Evolutionary conservation across 2,797 vertebrate species (phyloP).

Genomic region (Lutra lutra): DNA sequence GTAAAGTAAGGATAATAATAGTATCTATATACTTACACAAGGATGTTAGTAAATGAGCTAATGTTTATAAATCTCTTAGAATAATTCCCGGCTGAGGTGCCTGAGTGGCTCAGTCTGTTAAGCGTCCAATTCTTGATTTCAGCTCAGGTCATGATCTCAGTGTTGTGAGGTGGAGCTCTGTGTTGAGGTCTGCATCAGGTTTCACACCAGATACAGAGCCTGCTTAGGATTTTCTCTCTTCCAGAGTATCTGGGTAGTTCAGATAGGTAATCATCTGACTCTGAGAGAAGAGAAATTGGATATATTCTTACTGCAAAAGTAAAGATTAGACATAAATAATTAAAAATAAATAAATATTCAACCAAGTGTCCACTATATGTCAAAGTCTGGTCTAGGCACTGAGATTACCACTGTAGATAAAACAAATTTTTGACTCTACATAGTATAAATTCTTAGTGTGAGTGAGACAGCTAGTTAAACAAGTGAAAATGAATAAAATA

Average conservation of each 20-base stretch:
- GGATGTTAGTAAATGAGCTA: not conserved
- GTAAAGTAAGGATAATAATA: not conserved
- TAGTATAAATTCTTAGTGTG: not conserved
- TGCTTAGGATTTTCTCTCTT: not conserved
- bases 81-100: not conserved
- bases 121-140: not conserved
- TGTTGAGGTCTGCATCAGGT: not conserved
- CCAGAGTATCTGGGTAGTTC: not conserved
- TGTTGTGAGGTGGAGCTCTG: not conserved
- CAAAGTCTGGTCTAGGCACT: not conserved
- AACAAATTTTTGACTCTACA: not conserved
- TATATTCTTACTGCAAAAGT: not conserved
- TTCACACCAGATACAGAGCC: not conserved
- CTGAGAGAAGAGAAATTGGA: not conserved
- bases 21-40: not conserved
- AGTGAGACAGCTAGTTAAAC: not conserved
- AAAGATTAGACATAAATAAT: not conserved
- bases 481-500: not conserved
- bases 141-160: not conserved
- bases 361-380: not conserved
- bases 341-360: not conserved
- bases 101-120: not conserved
- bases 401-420: not conserved
- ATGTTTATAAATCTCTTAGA: not conserved
- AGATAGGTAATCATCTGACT: not conserved